phyloP scores from a whole-genome alignment of 1,140 invertebrate species.

The Monochamus saltuarius region DNA sequence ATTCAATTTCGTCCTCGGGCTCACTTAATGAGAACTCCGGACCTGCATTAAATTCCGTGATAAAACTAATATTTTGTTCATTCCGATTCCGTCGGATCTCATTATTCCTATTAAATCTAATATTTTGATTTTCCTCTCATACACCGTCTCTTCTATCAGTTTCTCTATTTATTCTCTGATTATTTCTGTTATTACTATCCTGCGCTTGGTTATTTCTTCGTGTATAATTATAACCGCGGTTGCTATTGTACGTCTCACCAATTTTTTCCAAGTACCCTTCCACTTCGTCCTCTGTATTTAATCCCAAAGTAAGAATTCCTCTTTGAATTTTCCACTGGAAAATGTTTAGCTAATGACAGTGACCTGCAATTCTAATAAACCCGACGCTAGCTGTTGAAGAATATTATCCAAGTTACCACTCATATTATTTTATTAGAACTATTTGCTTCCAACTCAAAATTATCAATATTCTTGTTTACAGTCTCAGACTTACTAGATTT shows the following conservation, averaged over 20 bases:
- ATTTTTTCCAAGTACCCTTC: constrained; percentile 5
- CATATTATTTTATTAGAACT: too few relatives aligned
- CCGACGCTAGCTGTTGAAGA: too few relatives aligned
- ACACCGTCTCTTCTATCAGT: neutral
- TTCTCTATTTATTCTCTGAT: neutral
- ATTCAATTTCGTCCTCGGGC: constrained; percentile 2
- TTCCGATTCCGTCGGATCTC: neutral
- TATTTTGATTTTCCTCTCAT: neutral
- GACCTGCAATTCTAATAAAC: too few relatives aligned
- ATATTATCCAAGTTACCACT: too few relatives aligned
- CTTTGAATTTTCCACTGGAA: constrained; percentile 1
- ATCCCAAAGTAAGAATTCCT: constrained; percentile 2
- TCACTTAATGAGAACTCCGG: constrained; percentile 3
- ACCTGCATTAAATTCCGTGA: neutral
- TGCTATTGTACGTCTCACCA: constrained; percentile 27
- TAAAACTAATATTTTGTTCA: neutral
- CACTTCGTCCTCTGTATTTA: constrained; percentile 2
- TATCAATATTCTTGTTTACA: too few relatives aligned
- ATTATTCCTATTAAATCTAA: neutral
- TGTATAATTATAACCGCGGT: constrained; percentile 1
- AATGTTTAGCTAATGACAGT: constrained; percentile 5
- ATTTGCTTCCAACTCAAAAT: too few relatives aligned
- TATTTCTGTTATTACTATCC: neutral
- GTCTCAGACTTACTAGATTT: too few relatives aligned
- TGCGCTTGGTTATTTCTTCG: constrained; percentile 1